Base-by-base conservation (phyloP, 2,113 vertebrate species). In the Myodes glareolus region DNA sequence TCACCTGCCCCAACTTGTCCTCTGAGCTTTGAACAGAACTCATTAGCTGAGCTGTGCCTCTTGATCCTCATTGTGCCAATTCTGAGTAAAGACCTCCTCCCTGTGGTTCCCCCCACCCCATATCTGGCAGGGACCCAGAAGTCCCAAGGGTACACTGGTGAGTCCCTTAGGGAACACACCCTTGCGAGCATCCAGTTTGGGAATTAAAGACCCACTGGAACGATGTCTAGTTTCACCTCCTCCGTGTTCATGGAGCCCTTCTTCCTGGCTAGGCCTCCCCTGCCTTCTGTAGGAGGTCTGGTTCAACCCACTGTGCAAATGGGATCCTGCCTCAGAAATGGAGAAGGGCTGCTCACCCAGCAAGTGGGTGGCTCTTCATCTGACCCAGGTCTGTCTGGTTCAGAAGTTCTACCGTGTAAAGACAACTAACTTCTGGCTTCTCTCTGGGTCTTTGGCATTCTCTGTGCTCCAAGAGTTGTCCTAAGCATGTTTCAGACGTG, bases 1-100 rank as follows among this genome's bases (percentile, higher is more conserved):
- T 91, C 31, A 3, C 95, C 50, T 96, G 98, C 80, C 93, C 84
- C 0, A 0, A 90, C 97, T 93, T 98, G 98, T 70, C 93, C 50
- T 33, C 67, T 29, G 92, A 0, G 0, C 93, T 97, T 94, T 90
- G 93, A 97, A 88, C 76, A 94, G 78, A 95, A 92, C 91, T 86
- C 95, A 77, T 88, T 94, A 90, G 65, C 58, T 91, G 84, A 87
- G 94, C 92, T 78, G 12, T 31, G 4, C 39, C 47, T 72, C 70
- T 85, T 76, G 68, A 93, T 96, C 90, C 50, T 93, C 33, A 29
- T 0, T 73, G 58, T n/a, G 52, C n/a, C 31, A 52, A 88, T 90
- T 80, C 72, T 92, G 39, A 81, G 72, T 58, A 75, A 61, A 88
- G 67, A 75, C 16, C 27, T 72, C 82, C 67, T 45, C 63, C 25